Percentiles rank a stretch among this genome's conserved stretches.
phyloP scores from a whole-genome alignment of 2,113 vertebrate genomes.

The Astur gentilis region DNA sequence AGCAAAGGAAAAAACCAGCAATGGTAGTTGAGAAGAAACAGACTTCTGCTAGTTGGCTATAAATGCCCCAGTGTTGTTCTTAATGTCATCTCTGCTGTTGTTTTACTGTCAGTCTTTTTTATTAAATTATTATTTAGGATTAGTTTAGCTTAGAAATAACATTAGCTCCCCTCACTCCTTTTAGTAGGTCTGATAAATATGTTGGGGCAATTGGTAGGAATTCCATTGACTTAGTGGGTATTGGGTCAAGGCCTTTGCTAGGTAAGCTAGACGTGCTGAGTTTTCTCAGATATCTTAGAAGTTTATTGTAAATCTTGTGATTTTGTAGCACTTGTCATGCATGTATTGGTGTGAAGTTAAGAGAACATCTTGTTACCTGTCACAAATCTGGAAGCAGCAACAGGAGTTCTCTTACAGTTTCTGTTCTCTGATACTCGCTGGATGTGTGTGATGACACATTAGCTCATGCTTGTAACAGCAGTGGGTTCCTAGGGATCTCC shows the following conservation, averaged over 20 bases:
- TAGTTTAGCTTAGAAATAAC: background rate
- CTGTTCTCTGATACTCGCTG: background rate
- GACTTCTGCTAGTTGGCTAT: background rate
- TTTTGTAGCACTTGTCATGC: background rate
- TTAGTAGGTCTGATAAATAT: background rate
- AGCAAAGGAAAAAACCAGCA: background rate
- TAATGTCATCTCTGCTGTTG: background rate
- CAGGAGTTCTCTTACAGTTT: background rate
- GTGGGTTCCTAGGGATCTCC: background rate
- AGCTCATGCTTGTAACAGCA: background rate
- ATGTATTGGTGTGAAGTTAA: no score
- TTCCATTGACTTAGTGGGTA: background rate
- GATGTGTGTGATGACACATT: background rate
- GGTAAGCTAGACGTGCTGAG: background rate
- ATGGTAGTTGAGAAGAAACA: background rate
- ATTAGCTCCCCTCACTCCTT: background rate
- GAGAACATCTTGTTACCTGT: background rate
- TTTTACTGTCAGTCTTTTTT: background rate
- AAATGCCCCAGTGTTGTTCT: background rate
- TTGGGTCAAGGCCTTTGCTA: background rate
- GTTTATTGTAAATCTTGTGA: fast-evolving
- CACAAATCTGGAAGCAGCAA: background rate
- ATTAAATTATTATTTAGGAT: background rate
- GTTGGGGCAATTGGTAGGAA: background rate
- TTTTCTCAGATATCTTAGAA: background rate